These are phyloP conservation scores for Polymixis flavicincta DNA, from an alignment of 2,888 invertebrate genomes.

Conservation along the genomic window DNA sequence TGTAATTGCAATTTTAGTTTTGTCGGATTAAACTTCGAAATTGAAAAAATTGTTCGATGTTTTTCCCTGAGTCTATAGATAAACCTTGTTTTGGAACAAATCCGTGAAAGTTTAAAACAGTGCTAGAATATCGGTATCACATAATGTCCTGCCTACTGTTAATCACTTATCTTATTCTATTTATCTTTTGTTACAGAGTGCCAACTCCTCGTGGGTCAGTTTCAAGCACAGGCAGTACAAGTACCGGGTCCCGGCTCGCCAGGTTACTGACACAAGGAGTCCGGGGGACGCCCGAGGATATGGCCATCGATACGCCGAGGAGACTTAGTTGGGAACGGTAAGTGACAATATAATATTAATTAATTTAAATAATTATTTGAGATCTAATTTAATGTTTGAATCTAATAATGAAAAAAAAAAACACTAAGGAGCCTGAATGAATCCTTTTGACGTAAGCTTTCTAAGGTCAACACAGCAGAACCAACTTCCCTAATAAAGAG, in stretches of 20 bases:
- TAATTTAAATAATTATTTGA: too few relatives aligned
- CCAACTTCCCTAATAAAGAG: neutral
- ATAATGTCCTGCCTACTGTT: neutral
- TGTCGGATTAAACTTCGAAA: neutral
- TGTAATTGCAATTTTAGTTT: neutral
- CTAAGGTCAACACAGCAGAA: neutral
- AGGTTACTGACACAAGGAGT: conserved; percentile 83
- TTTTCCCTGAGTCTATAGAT: too few relatives aligned
- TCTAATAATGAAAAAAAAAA: neutral
- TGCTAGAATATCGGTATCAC: too few relatives aligned
- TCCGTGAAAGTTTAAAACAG: neutral
- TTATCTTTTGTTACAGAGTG: conserved; percentile 74
- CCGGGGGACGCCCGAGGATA: conserved; percentile 83
- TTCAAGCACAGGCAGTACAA: conserved; percentile 82
- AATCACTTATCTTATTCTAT: neutral
- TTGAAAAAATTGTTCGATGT: neutral
- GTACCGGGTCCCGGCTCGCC: conserved; percentile 80
- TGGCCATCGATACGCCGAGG: conserved; percentile 86
- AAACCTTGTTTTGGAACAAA: neutral
- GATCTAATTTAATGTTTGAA: neutral
- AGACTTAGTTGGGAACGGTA: conserved; percentile 92
- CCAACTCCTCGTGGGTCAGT: conserved; percentile 86
- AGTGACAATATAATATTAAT: conserved; percentile 52
- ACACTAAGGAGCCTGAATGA: neutral
- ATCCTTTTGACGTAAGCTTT: neutral